phyloP scores from a whole-genome alignment of 2,888 invertebrate genomes.

The Rotaria socialis region DNA sequence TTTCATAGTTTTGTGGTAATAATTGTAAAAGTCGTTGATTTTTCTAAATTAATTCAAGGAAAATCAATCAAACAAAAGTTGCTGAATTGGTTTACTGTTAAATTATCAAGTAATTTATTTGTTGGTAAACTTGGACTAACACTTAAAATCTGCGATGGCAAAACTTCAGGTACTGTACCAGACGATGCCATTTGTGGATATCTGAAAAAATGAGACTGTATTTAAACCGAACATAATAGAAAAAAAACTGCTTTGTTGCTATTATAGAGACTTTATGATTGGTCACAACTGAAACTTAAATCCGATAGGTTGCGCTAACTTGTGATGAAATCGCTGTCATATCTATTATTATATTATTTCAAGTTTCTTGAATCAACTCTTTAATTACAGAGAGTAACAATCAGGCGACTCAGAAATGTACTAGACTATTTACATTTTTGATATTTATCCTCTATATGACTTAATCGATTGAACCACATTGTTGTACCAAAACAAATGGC shows the following conservation, averaged over 20 bases:
- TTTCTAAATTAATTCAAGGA: not conserved
- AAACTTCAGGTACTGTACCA: not conserved
- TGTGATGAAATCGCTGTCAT: not conserved
- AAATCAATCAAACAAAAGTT: not conserved
- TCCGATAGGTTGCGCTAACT: not conserved
- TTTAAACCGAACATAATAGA: not conserved
- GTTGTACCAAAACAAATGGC: too few species aligned
- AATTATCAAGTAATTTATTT: conserved; percentile 34
- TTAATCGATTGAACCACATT: too few species aligned
- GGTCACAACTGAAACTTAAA: not conserved
- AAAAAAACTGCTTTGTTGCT: not conserved
- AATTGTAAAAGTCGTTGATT: conserved; percentile 24
- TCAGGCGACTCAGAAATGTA: too few species aligned
- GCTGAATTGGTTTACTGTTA: not conserved
- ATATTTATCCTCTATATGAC: too few species aligned
- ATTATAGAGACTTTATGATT: not conserved
- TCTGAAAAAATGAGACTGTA: not conserved
- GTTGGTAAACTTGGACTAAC: conserved; percentile 27
- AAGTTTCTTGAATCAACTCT: too few species aligned
- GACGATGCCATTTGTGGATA: not conserved
- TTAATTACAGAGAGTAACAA: too few species aligned
- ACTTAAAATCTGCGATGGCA: not conserved
- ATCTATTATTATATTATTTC: too few species aligned
- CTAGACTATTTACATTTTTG: too few species aligned
- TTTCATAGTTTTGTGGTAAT: conserved; percentile 27